A percentile compares a stretch with the other conserved stretches of the same genome.
Evolutionary conservation across 2,113 vertebrate genomes (phyloP).

Genomic region (Acanthochromis polyacanthus): DNA sequence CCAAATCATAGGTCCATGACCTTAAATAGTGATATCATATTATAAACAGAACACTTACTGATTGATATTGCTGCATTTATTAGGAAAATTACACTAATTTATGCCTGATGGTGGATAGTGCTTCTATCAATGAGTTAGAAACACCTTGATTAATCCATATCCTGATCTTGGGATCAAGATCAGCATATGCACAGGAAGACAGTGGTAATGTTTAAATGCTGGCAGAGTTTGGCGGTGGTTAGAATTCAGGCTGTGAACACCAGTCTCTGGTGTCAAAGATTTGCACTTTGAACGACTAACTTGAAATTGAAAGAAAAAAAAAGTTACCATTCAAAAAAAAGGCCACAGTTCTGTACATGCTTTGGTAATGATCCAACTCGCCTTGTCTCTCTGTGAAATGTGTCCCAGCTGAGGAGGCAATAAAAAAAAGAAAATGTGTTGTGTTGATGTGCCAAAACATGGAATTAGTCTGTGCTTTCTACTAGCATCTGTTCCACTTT

Average conservation of each 20-base stretch:
- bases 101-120: too few relatives aligned
- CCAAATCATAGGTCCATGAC: too few relatives aligned
- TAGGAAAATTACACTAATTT: too few relatives aligned
- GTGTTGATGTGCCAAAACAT: too few relatives aligned
- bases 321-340: too few relatives aligned
- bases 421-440: neutral
- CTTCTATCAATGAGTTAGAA: too few relatives aligned
- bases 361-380: neutral
- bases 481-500: slow-evolving; percentile 3
- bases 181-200: too few relatives aligned
- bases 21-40: too few relatives aligned
- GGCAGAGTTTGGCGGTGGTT: neutral
- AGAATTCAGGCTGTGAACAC: neutral
- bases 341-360: neutral
- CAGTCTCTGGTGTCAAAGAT: neutral
- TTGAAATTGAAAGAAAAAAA: neutral
- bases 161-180: too few relatives aligned
- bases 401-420: neutral
- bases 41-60: too few relatives aligned
- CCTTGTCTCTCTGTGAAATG: slow-evolving; percentile 5
- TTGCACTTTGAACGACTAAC: neutral
- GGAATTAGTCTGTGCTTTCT: slow-evolving; percentile 9
- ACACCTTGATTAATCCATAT: too few relatives aligned
- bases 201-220: neutral
- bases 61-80: too few relatives aligned